Conservation (phyloP, 2,888 invertebrate species). For the Fragum fragum region DNA sequence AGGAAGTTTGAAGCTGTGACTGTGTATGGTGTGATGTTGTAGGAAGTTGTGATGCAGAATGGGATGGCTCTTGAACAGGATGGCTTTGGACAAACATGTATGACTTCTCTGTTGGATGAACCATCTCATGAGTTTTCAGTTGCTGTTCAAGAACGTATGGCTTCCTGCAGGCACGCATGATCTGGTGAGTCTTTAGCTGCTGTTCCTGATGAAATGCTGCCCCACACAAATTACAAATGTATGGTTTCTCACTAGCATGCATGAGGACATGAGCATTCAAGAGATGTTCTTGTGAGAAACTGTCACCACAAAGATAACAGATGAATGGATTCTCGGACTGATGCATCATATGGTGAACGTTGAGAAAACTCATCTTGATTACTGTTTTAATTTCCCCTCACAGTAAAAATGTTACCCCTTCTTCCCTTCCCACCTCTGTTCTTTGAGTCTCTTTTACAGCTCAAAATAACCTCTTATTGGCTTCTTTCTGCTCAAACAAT, state of each 20-base stretch:
- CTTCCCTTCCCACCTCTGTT: too few relatives aligned
- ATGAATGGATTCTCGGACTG: constrained; percentile 14
- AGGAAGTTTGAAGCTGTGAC: not conserved
- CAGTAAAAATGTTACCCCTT: too few relatives aligned
- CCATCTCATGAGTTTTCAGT: constrained; percentile 6
- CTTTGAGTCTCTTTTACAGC: too few relatives aligned
- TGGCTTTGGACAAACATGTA: constrained; percentile 4
- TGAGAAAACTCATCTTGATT: constrained; percentile 21
- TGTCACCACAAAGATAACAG: constrained; percentile 25
- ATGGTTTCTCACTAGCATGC: constrained; percentile 21
- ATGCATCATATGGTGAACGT: constrained; percentile 22
- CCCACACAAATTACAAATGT: constrained; percentile 18
- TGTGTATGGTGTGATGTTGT: not conserved
- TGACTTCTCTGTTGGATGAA: not conserved
- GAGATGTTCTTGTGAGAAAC: constrained; percentile 22
- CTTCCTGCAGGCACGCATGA: constrained; percentile 18
- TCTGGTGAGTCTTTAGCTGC: constrained; percentile 22
- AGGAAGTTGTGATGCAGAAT: not conserved
- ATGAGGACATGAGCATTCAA: constrained; percentile 16
- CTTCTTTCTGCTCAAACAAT: too few relatives aligned
- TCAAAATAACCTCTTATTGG: too few relatives aligned
- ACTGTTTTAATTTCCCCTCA: too few relatives aligned
- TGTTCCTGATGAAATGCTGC: constrained; percentile 15
- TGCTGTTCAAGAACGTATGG: not conserved
- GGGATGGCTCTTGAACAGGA: not conserved